Evolutionary conservation across 2,888 invertebrate genomes (phyloP).

Genomic region (Agrenia bidenticulata): DNA sequence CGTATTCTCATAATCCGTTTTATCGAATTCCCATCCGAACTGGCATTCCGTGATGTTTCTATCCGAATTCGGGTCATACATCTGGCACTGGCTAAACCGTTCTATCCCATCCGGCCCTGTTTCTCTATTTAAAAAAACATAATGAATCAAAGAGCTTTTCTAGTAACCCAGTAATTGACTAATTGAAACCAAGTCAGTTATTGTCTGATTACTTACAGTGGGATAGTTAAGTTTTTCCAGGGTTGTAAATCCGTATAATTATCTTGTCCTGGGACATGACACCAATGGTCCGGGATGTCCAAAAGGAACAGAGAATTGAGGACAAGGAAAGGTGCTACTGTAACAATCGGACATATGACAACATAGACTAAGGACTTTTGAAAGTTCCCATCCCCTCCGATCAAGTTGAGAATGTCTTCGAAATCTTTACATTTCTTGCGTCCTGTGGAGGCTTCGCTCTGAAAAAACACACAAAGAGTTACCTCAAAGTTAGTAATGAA

Average conservation of each 20-base stretch:
- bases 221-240: conserved; percentile 62
- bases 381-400: conserved; percentile 61
- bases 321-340: conserved; percentile 59
- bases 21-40: conserved; percentile 63
- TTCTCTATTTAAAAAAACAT: neutral
- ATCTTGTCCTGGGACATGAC: conserved; percentile 61
- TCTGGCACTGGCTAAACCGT: conserved; percentile 34
- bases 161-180: conserved; percentile 59
- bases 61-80: conserved; percentile 31
- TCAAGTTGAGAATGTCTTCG: conserved; percentile 55
- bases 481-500: no score
- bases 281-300: conserved; percentile 64
- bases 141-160: no score
- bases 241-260: conserved; percentile 57
- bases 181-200: conserved; percentile 60
- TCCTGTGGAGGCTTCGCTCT: no score
- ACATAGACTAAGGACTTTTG: conserved; percentile 61
- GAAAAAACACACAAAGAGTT: no score
- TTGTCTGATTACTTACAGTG: conserved; percentile 57
- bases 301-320: conserved; percentile 62
- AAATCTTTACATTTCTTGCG: conserved; percentile 21
- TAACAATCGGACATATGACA: conserved; percentile 56
- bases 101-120: conserved; percentile 29
- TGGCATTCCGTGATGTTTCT: conserved; percentile 56
- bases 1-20: conserved; percentile 60